These are phyloP conservation scores for Macrophya annulata DNA, from an alignment of 2,888 invertebrate species.

Conservation along the genomic window DNA sequence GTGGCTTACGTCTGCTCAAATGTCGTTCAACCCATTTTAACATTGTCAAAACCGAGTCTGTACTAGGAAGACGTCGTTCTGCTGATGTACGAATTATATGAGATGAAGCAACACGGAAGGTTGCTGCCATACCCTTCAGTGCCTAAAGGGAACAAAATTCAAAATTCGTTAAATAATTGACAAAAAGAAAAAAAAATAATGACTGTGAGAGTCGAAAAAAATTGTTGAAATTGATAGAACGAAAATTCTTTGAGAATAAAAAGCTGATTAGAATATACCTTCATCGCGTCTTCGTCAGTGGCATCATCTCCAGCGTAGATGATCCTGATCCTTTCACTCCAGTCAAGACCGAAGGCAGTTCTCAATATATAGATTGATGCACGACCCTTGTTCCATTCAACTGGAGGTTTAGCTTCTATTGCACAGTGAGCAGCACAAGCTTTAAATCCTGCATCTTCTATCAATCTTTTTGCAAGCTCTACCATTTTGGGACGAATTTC, in stretches of 20 bases:
- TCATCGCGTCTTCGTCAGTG: constrained; percentile 95
- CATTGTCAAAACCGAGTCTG: constrained; percentile 94
- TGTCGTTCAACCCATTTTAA: constrained; percentile 95
- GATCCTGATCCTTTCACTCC: constrained; percentile 94
- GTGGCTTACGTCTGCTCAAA: constrained; percentile 89
- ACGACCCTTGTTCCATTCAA: constrained; percentile 95
- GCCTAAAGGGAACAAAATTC: constrained; percentile 82
- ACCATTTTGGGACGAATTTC: constrained; percentile 86
- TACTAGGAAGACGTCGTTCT: constrained; percentile 92
- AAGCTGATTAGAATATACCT: constrained; percentile 81
- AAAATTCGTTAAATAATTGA: not conserved
- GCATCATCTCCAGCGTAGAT: constrained; percentile 95
- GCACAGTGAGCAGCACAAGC: constrained; percentile 92
- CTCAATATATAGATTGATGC: constrained; percentile 95
- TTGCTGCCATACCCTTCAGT: constrained; percentile 95
- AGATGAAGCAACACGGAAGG: constrained; percentile 93
- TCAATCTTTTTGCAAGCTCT: constrained; percentile 87
- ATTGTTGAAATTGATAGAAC: not conserved
- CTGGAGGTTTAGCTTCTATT: constrained; percentile 94
- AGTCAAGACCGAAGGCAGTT: constrained; percentile 94
- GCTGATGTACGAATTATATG: constrained; percentile 93
- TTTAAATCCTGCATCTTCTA: constrained; percentile 89
- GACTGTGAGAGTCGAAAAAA: not conserved
- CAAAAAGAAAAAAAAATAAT: constrained; percentile 58
- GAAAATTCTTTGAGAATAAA: constrained; percentile 65